phyloP scores from a whole-genome alignment of 30 jellyfish, hydroid and myxozoan species.

The Chrysaora quinquecirrha region DNA sequence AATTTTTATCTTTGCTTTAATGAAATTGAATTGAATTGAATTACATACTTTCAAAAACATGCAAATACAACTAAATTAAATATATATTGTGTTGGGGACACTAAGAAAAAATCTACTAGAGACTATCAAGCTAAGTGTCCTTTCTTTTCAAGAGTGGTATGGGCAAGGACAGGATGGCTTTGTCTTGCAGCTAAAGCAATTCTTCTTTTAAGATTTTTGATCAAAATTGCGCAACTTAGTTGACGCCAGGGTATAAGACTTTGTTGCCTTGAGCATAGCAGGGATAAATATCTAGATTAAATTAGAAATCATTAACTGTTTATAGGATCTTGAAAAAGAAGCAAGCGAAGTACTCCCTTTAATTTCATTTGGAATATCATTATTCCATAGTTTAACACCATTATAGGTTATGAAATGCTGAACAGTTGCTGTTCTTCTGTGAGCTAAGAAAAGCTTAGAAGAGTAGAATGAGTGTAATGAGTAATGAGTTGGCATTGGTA shows the following conservation, averaged over 20 bases:
- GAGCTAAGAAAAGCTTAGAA: neutral
- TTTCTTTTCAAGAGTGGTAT: too few species aligned
- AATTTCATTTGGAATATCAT: neutral
- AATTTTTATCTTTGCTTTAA: too few species aligned
- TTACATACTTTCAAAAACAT: neutral
- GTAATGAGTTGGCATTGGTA: neutral
- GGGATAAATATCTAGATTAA: neutral
- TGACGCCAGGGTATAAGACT: neutral
- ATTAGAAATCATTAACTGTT: neutral
- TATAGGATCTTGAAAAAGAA: neutral
- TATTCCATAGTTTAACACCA: neutral
- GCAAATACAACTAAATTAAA: neutral
- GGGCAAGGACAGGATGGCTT: too few species aligned
- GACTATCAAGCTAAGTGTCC: neutral
- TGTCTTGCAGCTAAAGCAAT: neutral
- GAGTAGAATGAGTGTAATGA: neutral
- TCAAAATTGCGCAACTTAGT: neutral
- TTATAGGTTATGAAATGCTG: neutral
- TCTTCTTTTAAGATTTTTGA: neutral
- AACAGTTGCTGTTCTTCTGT: neutral
- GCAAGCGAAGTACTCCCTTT: neutral
- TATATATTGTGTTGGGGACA: neutral
- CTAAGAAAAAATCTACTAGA: neutral
- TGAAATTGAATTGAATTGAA: too few species aligned
- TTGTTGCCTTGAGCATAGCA: slow-evolving; percentile 1